Percentiles rank a stretch among this genome's conserved stretches.
Conservation (phyloP, 2,797 vertebrate genomes). For the Ptychadena robeensis region DNA sequence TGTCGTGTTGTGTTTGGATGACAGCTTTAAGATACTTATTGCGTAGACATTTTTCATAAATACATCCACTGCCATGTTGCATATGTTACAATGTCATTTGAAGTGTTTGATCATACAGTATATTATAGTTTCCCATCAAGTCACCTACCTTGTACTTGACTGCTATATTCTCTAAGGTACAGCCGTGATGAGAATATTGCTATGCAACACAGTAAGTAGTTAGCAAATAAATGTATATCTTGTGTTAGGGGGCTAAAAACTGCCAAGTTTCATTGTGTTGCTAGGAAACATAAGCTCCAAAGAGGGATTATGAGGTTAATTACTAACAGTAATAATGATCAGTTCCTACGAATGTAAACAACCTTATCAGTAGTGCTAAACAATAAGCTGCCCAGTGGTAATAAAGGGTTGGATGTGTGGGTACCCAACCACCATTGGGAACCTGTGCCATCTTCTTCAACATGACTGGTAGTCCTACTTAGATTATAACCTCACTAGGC, state of each 20-base stretch:
- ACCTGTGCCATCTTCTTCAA: not conserved
- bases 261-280: not conserved
- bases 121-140: too few species aligned
- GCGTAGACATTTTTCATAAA: too few species aligned
- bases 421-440: not conserved
- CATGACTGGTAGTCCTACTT: not conserved
- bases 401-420: not conserved
- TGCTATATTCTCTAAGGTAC: not conserved
- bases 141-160: too few species aligned
- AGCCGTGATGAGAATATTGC: not conserved
- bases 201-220: conserved; percentile 10
- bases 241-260: not conserved
- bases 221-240: not conserved
- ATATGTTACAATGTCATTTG: too few species aligned
- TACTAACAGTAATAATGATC: conserved; percentile 7
- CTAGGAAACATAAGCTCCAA: conserved; percentile 9
- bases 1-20: too few species aligned
- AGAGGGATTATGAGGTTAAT: conserved; percentile 12
- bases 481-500: too few species aligned
- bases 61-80: too few species aligned
- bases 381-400: not conserved
- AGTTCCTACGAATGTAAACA: conserved; percentile 4
- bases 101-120: too few species aligned
- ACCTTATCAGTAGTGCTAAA: not conserved
- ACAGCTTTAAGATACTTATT: too few species aligned